Evolutionary conservation across 2,888 invertebrate species (phyloP).

Genomic region (Leptarthrus brevirostris): DNA sequence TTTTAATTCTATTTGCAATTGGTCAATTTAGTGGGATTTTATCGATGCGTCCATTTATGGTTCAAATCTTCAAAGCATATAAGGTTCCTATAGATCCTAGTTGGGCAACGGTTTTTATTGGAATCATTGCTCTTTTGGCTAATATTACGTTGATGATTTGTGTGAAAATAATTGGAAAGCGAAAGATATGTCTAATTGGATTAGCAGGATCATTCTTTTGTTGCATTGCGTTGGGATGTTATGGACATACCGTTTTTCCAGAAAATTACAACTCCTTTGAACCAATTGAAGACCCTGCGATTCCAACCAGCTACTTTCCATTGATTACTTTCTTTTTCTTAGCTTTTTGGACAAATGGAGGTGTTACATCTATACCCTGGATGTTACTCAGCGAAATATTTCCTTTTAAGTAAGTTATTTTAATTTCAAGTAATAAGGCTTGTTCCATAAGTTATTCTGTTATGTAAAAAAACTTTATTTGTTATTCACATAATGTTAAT

Average conservation of each 20-base stretch:
- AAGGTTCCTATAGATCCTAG: conserved; percentile 63
- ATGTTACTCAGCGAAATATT: conserved; percentile 71
- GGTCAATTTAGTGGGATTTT: conserved; percentile 69
- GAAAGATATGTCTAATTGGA: conserved; percentile 68
- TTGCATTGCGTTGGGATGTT: conserved; percentile 66
- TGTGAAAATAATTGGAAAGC: conserved; percentile 68
- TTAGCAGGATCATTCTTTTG: conserved; percentile 67
- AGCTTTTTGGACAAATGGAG: conserved; percentile 56
- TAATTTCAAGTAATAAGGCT: not conserved
- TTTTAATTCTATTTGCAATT: conserved; percentile 70
- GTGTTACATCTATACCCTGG: conserved; percentile 69
- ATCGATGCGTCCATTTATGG: conserved; percentile 71
- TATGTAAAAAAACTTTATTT: too few species aligned
- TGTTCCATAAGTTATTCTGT: not conserved
- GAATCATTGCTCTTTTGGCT: conserved; percentile 67
- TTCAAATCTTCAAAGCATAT: conserved; percentile 68
- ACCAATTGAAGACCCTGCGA: conserved; percentile 51
- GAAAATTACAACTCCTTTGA: conserved; percentile 68
- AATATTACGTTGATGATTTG: conserved; percentile 66
- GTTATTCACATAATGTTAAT: too few species aligned
- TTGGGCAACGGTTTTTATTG: conserved; percentile 70
- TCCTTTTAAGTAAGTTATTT: conserved; percentile 68
- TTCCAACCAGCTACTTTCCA: conserved; percentile 57
- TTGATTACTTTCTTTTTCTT: conserved; percentile 58
- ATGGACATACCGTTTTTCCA: conserved; percentile 65